Evolutionary conservation across 2,797 vertebrate species (phyloP), one percentile per base, ranked within the genome.

Genomic region (Saguinus oedipus): DNA sequence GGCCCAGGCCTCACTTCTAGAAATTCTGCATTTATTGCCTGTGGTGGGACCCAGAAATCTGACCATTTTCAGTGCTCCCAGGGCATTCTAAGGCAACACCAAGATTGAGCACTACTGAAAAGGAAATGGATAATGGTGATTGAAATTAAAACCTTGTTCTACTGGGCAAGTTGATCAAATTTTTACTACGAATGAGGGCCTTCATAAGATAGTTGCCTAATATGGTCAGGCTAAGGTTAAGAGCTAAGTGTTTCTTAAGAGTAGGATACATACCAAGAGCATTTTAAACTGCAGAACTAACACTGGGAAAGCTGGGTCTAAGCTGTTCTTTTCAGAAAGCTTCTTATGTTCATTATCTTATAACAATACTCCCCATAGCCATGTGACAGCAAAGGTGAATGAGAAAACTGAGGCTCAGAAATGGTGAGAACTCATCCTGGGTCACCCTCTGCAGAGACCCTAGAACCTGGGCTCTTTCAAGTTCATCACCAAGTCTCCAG

Each of bases 171-270:
- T 48, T 44, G 33, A 70, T 75, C 50, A 42, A 53, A 84, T 70
- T 78, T 95, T 81, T 92, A 82, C 22, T 74, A 85, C 64, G 39
- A 91, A 85, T 44, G n/a, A 91, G 17, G n/a, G 48, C 27, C 36
- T 75, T 93, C 48, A 70, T 88, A 88, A 88, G 57, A 80, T 27
- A 75, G 33, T 36, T 82, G 27, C 59, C 57, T 78, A 59, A n/a
- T 81, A 84, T 50, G 22, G 36, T 10, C 2, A 42, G 13, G 39
- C 13, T 59, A 85, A 83, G 57, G 81, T 83, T 70, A 55, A 86
- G 57, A 55, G 33, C 39, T 90, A 76, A 89, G 33, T 53, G 36
- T 80, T 78, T 82, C 74, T 80, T 70, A 74, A 30, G 80, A 85
- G 36, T 24, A 70, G 64, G 55, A 81, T 15, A 72, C 36, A 44